Evolutionary conservation across 2,888 invertebrate species (phyloP), one percentile per base, ranked within the genome.

Genomic region (Copidosoma aretas): DNA sequence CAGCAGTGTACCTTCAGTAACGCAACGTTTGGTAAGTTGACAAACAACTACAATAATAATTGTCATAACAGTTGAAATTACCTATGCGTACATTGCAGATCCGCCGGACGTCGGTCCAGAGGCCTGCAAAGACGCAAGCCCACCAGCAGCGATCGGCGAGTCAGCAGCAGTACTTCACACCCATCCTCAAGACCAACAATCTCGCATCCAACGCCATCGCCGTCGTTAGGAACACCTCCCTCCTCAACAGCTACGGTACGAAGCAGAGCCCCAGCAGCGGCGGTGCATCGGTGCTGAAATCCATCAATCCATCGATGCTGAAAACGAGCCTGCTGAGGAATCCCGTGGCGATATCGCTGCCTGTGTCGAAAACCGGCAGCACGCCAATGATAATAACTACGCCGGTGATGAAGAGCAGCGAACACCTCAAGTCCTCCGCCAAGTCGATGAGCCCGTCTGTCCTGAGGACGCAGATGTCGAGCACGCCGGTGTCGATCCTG

Each of bases 401-500:
- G 21, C 74, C 80, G 8, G 65, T 79, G 21, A 58, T 80, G 1
- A 81, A 79, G 58, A 61, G 73, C 53, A 77, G 78, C 63, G 79
- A 79, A n/a, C 56, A 73, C 1, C 8, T 32, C 3, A 3, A 32
- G 32, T 8, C 32, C 32, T 32, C 32, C n/a, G n/a, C n/a, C 4
- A 32, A 32, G 8, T 32, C 32, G 32, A 32, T 32, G 8, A 32
- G 8, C 8, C 32, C 32, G 8, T 76, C 76, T 57, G 68, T 77
- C 63, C 75, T 79, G n/a, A 73, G 75, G 60, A 71, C 74, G 0
- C 76, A 78, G 53, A 66, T 71, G 39, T 69, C 75, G 8, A 77
- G 76, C 15, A 74, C 76, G 3, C 78, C 81, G 8, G 73, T 82
- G 57, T 82, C 82, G n/a, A 79, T 82, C 17, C 73, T 82, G 8